phyloP scores from a whole-genome alignment of 2,113 vertebrate species.

The Vombatus ursinus region DNA sequence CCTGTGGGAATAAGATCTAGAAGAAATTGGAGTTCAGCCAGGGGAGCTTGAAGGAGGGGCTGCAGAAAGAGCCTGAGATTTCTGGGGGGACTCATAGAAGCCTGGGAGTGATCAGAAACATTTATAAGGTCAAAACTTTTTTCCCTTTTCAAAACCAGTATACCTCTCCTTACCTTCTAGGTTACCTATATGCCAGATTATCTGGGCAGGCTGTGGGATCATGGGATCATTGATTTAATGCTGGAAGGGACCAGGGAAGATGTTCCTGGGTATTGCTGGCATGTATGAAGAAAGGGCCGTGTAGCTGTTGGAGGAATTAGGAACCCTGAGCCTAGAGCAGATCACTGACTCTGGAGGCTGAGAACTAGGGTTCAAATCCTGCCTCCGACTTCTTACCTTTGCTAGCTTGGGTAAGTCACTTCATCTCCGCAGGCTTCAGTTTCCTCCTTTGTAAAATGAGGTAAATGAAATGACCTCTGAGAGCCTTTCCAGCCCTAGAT shows the following conservation, averaged over 20 bases:
- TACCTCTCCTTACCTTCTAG: not conserved
- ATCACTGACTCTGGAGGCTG: not conserved
- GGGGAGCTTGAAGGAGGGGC: not conserved
- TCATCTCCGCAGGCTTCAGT: not conserved
- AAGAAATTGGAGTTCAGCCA: not conserved
- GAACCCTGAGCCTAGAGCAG: not conserved
- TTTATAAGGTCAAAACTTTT: not conserved
- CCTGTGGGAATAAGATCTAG: not conserved
- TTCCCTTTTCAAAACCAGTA: not conserved
- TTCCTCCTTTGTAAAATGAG: not conserved
- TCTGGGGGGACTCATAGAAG: not conserved
- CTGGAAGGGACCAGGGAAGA: not conserved
- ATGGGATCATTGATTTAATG: not conserved
- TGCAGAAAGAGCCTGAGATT: not conserved
- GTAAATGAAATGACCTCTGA: not conserved
- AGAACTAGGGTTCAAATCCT: not conserved
- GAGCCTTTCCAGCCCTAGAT: not conserved
- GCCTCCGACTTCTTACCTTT: not conserved
- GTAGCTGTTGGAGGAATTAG: not conserved
- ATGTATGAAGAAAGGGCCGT: not conserved
- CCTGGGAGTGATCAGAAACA: not conserved
- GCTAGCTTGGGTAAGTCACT: not conserved
- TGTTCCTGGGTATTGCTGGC: not conserved
- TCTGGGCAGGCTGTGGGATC: not conserved
- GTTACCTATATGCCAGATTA: not conserved